Percentiles rank a stretch among this genome's conserved stretches.
Conservation (phyloP, 2,113 vertebrate species). For the Cololabis saira region DNA sequence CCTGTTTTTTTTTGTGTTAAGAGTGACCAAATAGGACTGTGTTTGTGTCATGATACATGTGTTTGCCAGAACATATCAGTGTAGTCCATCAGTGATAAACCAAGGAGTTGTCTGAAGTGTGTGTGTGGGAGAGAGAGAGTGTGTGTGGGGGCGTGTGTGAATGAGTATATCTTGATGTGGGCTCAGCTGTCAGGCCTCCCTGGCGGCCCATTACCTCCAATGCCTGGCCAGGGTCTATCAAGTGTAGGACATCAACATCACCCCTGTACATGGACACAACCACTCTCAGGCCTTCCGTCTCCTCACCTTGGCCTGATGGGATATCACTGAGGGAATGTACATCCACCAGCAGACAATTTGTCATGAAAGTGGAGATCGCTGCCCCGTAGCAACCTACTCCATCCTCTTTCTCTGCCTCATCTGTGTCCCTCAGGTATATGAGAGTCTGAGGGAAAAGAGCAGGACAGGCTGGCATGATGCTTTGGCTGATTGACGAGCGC, state of each 20-base stretch:
- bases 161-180: conserved; percentile 14
- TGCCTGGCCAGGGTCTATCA: conserved; percentile 56
- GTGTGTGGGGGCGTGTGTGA: background rate
- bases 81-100: conserved; percentile 36
- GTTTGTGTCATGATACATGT: conserved; percentile 14
- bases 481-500: conserved; percentile 53
- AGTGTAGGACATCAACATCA: conserved; percentile 54
- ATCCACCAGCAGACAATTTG: conserved; percentile 58
- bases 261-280: conserved; percentile 22
- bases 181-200: conserved; percentile 65
- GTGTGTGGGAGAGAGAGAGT: background rate
- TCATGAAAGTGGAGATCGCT: conserved; percentile 41
- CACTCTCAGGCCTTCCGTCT: conserved; percentile 19
- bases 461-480: conserved; percentile 36
- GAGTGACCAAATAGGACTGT: conserved; percentile 5
- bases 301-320: conserved; percentile 58
- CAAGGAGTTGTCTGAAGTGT: background rate
- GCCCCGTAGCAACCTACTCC: conserved; percentile 23
- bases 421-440: conserved; percentile 37
- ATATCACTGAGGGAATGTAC: conserved; percentile 53
- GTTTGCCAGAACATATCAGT: conserved; percentile 8
- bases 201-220: conserved; percentile 65
- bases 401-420: conserved; percentile 12
- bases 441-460: conserved; percentile 40
- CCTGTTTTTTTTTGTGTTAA: conserved; percentile 8